Evolutionary conservation across 1,140 invertebrate species (phyloP), one percentile per base, ranked within the genome.

Genomic region (Bombus waltoni): DNA sequence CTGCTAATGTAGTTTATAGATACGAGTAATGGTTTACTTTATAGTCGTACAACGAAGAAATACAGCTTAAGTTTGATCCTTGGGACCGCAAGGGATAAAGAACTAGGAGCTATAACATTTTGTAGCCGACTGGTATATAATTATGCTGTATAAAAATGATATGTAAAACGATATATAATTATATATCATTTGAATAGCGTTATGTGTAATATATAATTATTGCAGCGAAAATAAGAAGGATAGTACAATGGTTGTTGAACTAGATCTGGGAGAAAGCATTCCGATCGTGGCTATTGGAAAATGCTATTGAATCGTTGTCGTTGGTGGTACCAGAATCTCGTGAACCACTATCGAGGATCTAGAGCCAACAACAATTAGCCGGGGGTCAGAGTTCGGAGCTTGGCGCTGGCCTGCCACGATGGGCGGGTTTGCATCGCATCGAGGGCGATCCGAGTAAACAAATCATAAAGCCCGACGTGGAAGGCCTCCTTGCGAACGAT

Each of bases 341-440:
- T 57, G 84, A 82, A 81, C 71, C 87, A 83, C 25, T 95, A 95
- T 95, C 94, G 74, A 8, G 66, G 91, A 95, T 95, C 94, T 95
- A 95, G 94, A 95, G 93, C 93, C 94, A 95, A 95, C 94, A 94
- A 94, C 93, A 95, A 95, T 95, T 95, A 95, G 94, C 93, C 91
- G 87, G 91, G 93, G 94, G 94, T 95, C 94, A 95, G 90, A 94
- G 94, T 95, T 95, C 94, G 94, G 91, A 88, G 66, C 89, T 91
- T 83, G 90, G 87, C 82, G 89, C 89, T 89, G 87, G 71, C 68
- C 75, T 70, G 87, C 66, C 79, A 91, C 44, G 92, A 92, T 92
- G 91, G 92, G 93, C 91, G 92, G 93, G 91, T 87, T 89, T 73
- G 75, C 86, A 88, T 91, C 86, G 88, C 90, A 94, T 94, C 89